Evolutionary conservation across 1,140 invertebrate species (phyloP), one percentile per base, ranked within the genome.

Genomic region (Magallana angulata): DNA sequence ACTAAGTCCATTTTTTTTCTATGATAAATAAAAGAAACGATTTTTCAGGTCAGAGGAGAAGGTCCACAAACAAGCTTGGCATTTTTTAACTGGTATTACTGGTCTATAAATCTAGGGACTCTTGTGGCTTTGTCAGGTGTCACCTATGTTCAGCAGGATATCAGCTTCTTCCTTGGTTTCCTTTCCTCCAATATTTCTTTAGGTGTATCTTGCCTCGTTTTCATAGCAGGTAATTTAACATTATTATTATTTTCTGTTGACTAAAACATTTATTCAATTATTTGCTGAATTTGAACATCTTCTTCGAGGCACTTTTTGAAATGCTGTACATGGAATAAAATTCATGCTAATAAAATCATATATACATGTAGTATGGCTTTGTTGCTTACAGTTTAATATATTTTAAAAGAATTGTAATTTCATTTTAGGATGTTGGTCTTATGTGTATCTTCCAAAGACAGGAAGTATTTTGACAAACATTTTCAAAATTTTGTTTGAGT

Each of bases 61-160:
- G 90, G 90, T 18, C 89, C 90, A 14, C 85, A 91, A 11, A 88
- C 88, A 14, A 89, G 88, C 30, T 83, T 95, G 58, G 90, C 89
- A 14, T 96, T 96, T 90, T 96, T 96, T 91, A 96, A 95, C 88
- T 96, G 95, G 95, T 95, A 95, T 87, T 96, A 96, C 86, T 96
- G 95, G 95, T 96, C 94, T 88, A 92, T 96, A 30, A 96, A 96
- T 91, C 91, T 96, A 57, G 96, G 95, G n/a, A 94, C 95, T 9
- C 90, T 96, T 57, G 85, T 95, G 57, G 95, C 95, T 12, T 92
- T 96, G 83, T 93, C 93, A 14, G 93, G 91, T 7, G 91, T 96
- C 71, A 94, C 94, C 8, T 96, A 95, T 89, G 90, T 96, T 7
- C 95, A 96, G 82, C 95, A 96, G 89, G 85, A 93, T 86, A 8